phyloP scores from a whole-genome alignment of 1,140 invertebrate species.

The Alviniconcha marisindica region DNA sequence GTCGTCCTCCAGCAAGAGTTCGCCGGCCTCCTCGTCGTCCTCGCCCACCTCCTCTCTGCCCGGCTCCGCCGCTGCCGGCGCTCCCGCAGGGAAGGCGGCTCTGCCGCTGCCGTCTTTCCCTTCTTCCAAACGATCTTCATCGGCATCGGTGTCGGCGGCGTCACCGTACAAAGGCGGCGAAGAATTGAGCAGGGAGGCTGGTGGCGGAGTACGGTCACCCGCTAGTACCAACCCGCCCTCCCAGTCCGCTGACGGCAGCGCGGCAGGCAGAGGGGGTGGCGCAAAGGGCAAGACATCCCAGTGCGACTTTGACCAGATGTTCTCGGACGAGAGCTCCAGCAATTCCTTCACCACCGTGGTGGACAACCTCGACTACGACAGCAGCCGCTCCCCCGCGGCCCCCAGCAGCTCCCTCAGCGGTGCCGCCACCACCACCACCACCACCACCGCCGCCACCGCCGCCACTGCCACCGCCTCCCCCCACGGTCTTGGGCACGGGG shows the following conservation, averaged over 20 bases:
- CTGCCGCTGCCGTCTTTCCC: no score
- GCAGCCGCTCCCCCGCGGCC: slow-evolving; percentile 16
- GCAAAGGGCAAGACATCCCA: neutral
- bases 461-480: neutral
- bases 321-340: slow-evolving; percentile 37
- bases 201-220: no score
- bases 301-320: slow-evolving; percentile 27
- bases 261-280: neutral
- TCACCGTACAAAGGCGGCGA: no score
- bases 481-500: neutral
- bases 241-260: neutral
- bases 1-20: no score
- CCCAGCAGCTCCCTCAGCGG: neutral
- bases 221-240: neutral
- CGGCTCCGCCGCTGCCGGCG: neutral
- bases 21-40: neutral
- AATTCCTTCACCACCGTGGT: slow-evolving; percentile 31
- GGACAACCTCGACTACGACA: slow-evolving; percentile 29
- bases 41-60: neutral
- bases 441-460: neutral
- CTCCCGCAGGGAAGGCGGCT: no score
- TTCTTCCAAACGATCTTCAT: no score
- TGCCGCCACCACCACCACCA: neutral
- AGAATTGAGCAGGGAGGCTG: no score
- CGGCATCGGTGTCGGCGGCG: no score